Percentiles rank a stretch among this genome's conserved stretches.
phyloP scores from a whole-genome alignment of 2,888 invertebrate genomes.

The Tetragonula carbonaria region DNA sequence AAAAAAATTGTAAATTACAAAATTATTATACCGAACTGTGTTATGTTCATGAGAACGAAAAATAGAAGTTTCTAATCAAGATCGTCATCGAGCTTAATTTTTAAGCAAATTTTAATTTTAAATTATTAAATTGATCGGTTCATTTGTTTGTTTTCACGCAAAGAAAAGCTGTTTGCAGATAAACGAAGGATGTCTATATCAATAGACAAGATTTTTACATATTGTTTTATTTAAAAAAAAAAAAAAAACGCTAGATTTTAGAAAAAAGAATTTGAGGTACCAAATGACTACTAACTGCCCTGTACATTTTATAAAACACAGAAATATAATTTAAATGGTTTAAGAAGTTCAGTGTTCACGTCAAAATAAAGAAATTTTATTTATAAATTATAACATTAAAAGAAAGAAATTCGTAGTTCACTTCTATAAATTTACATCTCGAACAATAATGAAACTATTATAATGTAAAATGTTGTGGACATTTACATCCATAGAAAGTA shows the following conservation, averaged over 20 bases:
- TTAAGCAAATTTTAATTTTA: neutral
- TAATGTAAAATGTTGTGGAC: slow-evolving; percentile 13
- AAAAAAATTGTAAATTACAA: slow-evolving; percentile 40
- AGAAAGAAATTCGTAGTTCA: neutral
- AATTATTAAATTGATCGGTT: slow-evolving; percentile 17
- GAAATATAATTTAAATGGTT: slow-evolving; percentile 20
- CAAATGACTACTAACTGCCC: neutral
- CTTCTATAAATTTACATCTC: slow-evolving; percentile 6
- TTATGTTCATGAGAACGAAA: slow-evolving; percentile 27
- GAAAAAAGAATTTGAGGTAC: slow-evolving; percentile 6
- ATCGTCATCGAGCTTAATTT: slow-evolving; percentile 21
- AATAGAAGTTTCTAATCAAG: slow-evolving; percentile 1
- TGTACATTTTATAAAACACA: neutral
- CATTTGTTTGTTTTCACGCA: slow-evolving; percentile 13
- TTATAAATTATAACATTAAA: neutral
- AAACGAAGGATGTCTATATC: neutral
- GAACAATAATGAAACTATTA: slow-evolving; percentile 7
- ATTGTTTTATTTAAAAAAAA: neutral
- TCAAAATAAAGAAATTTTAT: no score
- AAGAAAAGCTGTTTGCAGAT: neutral
- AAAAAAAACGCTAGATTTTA: neutral
- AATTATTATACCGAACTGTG: slow-evolving; percentile 25
- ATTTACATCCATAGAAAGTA: slow-evolving; percentile 37
- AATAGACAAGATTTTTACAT: neutral
- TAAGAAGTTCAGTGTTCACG: neutral